phyloP scores from a whole-genome alignment of 1,140 invertebrate species.

The Atta texana region DNA sequence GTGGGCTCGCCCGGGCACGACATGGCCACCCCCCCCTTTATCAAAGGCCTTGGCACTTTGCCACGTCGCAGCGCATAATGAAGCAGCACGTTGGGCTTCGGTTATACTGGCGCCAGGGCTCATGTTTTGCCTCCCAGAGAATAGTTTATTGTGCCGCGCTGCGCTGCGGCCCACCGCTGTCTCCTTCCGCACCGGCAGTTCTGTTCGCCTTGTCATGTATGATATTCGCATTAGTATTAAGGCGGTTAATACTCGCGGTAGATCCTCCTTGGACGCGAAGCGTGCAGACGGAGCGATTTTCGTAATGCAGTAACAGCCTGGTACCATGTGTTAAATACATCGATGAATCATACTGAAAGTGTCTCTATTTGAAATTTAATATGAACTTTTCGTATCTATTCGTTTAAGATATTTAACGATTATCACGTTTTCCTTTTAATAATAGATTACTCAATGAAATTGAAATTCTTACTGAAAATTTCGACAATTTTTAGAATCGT shows the following conservation, averaged over 20 bases:
- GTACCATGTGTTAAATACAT: not conserved
- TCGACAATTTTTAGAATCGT: not conserved
- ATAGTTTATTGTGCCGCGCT: conserved; percentile 82
- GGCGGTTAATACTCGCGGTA: conserved; percentile 25
- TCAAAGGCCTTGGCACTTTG: conserved; percentile 84
- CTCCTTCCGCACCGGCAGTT: conserved; percentile 18
- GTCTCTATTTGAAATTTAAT: not conserved
- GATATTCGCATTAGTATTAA: conserved; percentile 68
- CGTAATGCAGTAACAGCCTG: not conserved
- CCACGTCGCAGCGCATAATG: conserved; percentile 85
- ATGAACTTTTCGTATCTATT: not conserved
- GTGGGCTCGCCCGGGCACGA: conserved; percentile 66
- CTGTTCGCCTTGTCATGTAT: conserved; percentile 39
- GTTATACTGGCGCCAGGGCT: conserved; percentile 78
- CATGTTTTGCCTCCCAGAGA: conserved; percentile 82
- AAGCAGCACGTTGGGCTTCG: conserved; percentile 84
- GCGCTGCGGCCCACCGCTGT: conserved; percentile 29
- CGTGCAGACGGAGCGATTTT: not conserved
- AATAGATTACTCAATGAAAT: not conserved
- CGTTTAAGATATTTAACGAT: not conserved
- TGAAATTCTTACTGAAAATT: not conserved
- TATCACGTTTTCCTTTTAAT: not conserved
- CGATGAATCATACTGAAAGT: not conserved
- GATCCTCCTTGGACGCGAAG: conserved; percentile 18
- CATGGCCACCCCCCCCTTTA: conserved; percentile 80